A percentile compares a stretch with the other conserved stretches of the same genome.
Evolutionary conservation across 2,797 vertebrate genomes (phyloP).

Genomic region (Gallinago solitaria): DNA sequence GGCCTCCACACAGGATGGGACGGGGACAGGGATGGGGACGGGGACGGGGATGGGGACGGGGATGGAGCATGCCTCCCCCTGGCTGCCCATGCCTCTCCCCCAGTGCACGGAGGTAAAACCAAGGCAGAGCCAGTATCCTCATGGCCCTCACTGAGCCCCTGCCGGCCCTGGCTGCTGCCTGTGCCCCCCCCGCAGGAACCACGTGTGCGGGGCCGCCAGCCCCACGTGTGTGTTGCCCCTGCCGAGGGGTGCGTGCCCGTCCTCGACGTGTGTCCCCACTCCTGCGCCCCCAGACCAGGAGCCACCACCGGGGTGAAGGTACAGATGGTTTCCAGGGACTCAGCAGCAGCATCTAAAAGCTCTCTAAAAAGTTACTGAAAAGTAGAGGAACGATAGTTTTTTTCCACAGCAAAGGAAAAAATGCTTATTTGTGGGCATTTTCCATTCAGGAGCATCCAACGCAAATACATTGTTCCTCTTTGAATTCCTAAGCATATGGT

Average conservation of each 20-base stretch:
- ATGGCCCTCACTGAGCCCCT: accelerated
- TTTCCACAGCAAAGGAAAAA: neutral
- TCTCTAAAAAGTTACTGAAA: neutral
- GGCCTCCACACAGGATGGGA: accelerated
- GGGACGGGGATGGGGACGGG: neutral
- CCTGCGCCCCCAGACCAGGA: accelerated
- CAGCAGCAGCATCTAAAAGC: neutral
- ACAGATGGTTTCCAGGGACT: neutral
- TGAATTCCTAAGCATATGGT: conserved; percentile 42
- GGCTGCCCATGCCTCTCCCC: accelerated
- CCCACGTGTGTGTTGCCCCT: accelerated
- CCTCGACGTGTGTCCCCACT: accelerated
- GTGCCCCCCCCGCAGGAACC: neutral
- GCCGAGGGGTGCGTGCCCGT: accelerated
- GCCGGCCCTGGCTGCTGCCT: neutral
- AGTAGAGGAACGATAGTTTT: neutral
- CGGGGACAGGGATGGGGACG: neutral
- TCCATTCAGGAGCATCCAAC: conserved; percentile 49
- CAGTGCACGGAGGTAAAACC: accelerated
- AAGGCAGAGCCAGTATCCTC: neutral
- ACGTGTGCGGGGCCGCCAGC: accelerated
- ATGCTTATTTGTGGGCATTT: conserved; percentile 31
- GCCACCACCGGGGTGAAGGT: accelerated
- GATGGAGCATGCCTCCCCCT: neutral
- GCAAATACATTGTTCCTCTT: conserved; percentile 35